phyloP scores from a whole-genome alignment of 2,797 vertebrate genomes.

The Leptatherina wallacei region DNA sequence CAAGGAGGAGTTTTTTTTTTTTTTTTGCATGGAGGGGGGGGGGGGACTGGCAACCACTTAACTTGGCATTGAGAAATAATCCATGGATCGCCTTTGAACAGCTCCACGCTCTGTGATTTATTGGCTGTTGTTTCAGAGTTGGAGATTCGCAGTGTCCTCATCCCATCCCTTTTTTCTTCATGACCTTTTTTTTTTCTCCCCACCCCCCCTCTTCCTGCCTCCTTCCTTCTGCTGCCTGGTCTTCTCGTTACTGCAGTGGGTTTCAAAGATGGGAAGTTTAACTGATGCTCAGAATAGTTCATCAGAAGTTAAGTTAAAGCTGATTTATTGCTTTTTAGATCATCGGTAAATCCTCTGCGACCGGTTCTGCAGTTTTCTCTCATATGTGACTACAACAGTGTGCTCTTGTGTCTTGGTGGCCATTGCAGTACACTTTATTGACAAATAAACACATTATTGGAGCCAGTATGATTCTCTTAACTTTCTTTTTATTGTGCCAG shows the following conservation, averaged over 20 bases:
- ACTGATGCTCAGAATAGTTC: conserved; percentile 19
- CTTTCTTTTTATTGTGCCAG: not conserved
- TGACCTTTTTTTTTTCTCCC: conserved; percentile 50
- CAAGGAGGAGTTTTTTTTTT: conserved; percentile 4
- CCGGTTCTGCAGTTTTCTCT: not conserved
- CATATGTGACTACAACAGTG: not conserved
- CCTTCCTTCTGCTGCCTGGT: conserved; percentile 10
- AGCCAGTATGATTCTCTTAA: no score
- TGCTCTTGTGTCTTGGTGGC: no score
- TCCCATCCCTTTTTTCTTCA: conserved; percentile 51
- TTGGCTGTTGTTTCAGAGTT: conserved; percentile 73
- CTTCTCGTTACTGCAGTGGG: conserved; percentile 16
- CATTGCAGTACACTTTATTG: no score
- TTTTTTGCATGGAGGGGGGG: conserved; percentile 7
- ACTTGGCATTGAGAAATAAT: conserved; percentile 74
- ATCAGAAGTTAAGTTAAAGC: not conserved
- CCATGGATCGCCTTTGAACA: conserved; percentile 66
- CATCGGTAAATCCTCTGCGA: not conserved
- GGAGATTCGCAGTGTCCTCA: conserved; percentile 60
- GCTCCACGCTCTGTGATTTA: conserved; percentile 71
- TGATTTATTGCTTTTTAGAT: conserved; percentile 10
- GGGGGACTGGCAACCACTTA: conserved; percentile 75
- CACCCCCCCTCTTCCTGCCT: not conserved
- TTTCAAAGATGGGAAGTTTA: conserved; percentile 32
- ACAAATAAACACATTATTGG: no score